Percentiles rank a stretch among this genome's conserved stretches.
Evolutionary conservation across 2,113 vertebrate species (phyloP).

Genomic region (Pteruthius melanotis): DNA sequence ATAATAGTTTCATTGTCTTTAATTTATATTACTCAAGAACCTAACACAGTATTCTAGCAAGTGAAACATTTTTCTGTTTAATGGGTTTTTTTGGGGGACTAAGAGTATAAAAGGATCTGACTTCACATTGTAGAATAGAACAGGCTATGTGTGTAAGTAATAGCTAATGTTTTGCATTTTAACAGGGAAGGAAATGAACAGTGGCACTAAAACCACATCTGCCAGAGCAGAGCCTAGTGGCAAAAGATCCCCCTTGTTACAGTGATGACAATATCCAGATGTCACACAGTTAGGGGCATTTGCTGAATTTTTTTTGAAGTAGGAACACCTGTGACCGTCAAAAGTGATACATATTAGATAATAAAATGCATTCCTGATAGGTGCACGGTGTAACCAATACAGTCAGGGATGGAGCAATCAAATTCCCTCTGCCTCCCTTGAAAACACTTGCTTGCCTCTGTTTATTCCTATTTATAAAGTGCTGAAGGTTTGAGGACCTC

Average conservation of each 20-base stretch:
- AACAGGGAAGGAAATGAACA: slow-evolving; percentile 30
- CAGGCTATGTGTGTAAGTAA: not conserved
- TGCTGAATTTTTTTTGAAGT: slow-evolving; percentile 42
- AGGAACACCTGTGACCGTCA: slow-evolving; percentile 23
- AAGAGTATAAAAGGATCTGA: not conserved
- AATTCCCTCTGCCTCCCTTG: not conserved
- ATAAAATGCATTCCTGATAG: not conserved
- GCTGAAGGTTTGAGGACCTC: not conserved
- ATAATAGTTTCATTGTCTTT: not conserved
- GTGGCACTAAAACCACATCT: slow-evolving; percentile 42
- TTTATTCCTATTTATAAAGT: not conserved
- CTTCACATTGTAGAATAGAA: not conserved
- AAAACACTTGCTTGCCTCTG: not conserved
- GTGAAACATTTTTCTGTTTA: not conserved
- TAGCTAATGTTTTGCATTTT: slow-evolving; percentile 28
- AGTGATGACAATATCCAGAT: slow-evolving; percentile 47
- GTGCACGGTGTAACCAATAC: not conserved
- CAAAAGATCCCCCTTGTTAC: slow-evolving; percentile 52
- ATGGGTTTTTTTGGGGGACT: not conserved
- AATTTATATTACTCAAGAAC: not conserved
- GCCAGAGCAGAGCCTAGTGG: slow-evolving; percentile 26
- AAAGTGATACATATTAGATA: slow-evolving; percentile 19
- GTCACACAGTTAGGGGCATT: slow-evolving; percentile 55
- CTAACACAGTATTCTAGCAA: not conserved
- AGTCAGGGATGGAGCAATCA: not conserved